Conservation (phyloP, 2,797 vertebrate genomes). For the Denticeps clupeoides region DNA sequence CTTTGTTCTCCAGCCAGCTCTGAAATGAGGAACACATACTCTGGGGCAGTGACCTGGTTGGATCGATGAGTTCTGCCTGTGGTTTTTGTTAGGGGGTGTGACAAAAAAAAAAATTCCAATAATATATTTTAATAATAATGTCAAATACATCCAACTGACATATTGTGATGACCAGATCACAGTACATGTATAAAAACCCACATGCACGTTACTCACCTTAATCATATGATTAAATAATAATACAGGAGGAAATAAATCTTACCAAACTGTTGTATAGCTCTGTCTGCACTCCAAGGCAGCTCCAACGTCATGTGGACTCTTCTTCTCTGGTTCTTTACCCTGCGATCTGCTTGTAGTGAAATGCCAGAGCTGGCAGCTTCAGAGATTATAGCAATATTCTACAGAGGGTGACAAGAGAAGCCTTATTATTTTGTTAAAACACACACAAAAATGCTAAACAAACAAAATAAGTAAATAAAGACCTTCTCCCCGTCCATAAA, state of each 20-base stretch:
- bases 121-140: background rate
- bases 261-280: conserved; percentile 98
- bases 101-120: background rate
- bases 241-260: conserved; percentile 25
- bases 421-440: background rate
- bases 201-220: too few species aligned
- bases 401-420: background rate
- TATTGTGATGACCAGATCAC: too few species aligned
- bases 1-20: conserved; percentile 94
- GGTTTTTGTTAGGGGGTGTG: too few species aligned
- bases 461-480: background rate
- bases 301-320: conserved; percentile 97
- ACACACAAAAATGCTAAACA: too few species aligned
- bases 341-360: conserved; percentile 89
- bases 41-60: conserved; percentile 96
- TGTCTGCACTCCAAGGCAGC: conserved; percentile 91
- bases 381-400: conserved; percentile 98
- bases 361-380: conserved; percentile 98
- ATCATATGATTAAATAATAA: too few species aligned
- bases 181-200: too few species aligned
- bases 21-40: conserved; percentile 96
- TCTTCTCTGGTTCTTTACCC: conserved; percentile 89
- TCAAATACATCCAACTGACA: too few species aligned
- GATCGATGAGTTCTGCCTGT: conserved; percentile 91
- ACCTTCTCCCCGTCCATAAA: conserved; percentile 99